phyloP scores from a whole-genome alignment of 2,113 vertebrate genomes.

The Burhinus oedicnemus region DNA sequence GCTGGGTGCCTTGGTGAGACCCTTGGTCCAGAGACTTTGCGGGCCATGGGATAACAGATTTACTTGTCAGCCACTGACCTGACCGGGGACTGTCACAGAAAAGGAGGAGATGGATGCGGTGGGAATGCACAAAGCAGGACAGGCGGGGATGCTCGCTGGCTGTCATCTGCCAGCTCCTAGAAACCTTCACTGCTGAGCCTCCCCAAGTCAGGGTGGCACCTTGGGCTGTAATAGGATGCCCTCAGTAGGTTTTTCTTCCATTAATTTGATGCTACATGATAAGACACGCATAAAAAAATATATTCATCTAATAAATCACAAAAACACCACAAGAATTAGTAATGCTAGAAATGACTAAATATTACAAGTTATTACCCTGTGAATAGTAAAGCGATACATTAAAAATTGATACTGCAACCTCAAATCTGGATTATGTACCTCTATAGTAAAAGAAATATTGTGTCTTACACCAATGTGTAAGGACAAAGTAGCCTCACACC shows the following conservation, averaged over 20 bases:
- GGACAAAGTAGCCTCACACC: background rate
- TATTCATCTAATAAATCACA: background rate
- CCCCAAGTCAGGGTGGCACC: accelerated
- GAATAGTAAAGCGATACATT: background rate
- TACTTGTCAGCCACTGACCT: accelerated
- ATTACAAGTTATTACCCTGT: background rate
- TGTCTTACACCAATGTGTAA: accelerated
- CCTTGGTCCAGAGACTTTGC: accelerated
- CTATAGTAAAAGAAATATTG: background rate
- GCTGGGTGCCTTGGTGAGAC: too few relatives aligned
- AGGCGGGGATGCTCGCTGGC: background rate
- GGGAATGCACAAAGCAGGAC: background rate
- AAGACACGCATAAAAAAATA: background rate
- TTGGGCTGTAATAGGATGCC: background rate
- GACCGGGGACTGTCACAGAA: accelerated
- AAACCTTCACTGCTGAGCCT: background rate
- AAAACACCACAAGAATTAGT: background rate
- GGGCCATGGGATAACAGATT: background rate
- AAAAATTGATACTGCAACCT: background rate
- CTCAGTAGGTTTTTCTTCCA: background rate
- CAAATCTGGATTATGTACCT: background rate
- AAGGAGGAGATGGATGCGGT: accelerated
- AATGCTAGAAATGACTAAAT: background rate
- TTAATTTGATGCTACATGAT: background rate
- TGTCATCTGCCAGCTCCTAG: background rate